Conservation (phyloP, 2,797 vertebrate species). For the Bryconaethiops microstoma region DNA sequence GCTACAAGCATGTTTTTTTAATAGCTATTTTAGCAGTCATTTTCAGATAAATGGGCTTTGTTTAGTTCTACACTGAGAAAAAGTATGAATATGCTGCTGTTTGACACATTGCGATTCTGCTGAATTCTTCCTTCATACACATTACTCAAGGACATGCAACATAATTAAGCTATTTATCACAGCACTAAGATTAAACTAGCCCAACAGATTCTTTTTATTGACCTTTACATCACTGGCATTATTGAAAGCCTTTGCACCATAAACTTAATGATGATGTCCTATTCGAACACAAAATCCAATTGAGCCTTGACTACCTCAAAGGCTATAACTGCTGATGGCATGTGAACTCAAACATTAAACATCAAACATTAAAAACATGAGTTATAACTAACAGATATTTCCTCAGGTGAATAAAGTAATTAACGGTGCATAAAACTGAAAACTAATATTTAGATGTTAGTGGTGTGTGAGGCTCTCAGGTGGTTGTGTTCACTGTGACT, state of each 20-base stretch:
- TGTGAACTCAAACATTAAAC: neutral
- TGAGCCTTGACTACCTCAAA: constrained; percentile 38
- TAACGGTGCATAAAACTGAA: neutral
- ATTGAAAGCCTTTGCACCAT: constrained; percentile 59
- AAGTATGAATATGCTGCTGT: neutral
- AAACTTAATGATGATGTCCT: constrained; percentile 60
- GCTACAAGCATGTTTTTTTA: neutral
- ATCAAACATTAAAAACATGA: neutral
- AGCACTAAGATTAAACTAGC: constrained; percentile 31
- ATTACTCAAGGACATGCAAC: constrained; percentile 16
- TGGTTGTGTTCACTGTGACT: neutral
- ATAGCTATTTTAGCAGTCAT: neutral
- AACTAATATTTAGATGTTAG: neutral
- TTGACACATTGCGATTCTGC: neutral
- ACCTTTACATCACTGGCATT: constrained; percentile 58
- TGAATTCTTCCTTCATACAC: neutral
- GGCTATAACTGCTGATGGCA: constrained; percentile 46
- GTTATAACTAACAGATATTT: neutral
- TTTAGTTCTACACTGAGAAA: too few relatives aligned
- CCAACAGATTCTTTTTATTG: constrained; percentile 52
- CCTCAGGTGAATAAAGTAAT: neutral
- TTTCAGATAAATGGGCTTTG: too few relatives aligned
- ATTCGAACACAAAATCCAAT: constrained; percentile 66
- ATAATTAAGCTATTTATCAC: constrained; percentile 50
- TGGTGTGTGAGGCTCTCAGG: too few relatives aligned